A percentile compares a stretch with the other conserved stretches of the same genome.
phyloP scores from a whole-genome alignment of 92 coral and sea anemone species.

The Porites evermanni region DNA sequence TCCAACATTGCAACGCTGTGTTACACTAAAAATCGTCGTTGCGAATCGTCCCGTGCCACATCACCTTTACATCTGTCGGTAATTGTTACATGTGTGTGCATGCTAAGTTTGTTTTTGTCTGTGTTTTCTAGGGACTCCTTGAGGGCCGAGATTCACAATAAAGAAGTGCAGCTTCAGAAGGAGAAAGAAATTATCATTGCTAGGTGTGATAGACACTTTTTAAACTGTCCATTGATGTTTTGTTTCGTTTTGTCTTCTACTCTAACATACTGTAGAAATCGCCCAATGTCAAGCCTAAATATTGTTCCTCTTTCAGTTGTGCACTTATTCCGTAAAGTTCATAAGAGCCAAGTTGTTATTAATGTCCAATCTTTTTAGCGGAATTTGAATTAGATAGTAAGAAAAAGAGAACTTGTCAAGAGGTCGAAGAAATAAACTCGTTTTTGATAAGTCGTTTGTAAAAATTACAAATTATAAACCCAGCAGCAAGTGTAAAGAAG shows the following conservation, averaged over 20 bases:
- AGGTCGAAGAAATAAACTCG: not conserved
- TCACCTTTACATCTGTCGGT: no score
- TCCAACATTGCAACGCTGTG: no score
- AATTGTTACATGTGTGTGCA: not conserved
- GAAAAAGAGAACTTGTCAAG: not conserved
- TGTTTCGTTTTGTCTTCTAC: not conserved
- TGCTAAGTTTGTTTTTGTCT: not conserved
- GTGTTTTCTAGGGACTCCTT: slow-evolving; percentile 44
- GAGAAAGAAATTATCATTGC: slow-evolving; percentile 72
- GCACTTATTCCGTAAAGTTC: not conserved
- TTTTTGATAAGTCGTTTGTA: not conserved
- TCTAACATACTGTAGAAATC: no score
- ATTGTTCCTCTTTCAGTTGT: not conserved
- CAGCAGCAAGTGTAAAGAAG: no score
- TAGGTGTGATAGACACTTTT: slow-evolving; percentile 45
- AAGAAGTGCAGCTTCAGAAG: slow-evolving; percentile 79
- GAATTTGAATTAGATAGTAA: not conserved
- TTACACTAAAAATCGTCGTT: no score
- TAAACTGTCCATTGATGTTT: not conserved
- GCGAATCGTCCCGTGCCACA: no score
- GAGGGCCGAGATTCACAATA: slow-evolving; percentile 67
- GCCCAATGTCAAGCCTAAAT: no score
- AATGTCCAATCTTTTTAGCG: not conserved
- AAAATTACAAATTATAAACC: no score
- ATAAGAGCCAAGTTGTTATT: not conserved